Evolutionary conservation across 1,140 invertebrate genomes (phyloP), one percentile per base, ranked within the genome.

Genomic region (Nasonia vitripennis): DNA sequence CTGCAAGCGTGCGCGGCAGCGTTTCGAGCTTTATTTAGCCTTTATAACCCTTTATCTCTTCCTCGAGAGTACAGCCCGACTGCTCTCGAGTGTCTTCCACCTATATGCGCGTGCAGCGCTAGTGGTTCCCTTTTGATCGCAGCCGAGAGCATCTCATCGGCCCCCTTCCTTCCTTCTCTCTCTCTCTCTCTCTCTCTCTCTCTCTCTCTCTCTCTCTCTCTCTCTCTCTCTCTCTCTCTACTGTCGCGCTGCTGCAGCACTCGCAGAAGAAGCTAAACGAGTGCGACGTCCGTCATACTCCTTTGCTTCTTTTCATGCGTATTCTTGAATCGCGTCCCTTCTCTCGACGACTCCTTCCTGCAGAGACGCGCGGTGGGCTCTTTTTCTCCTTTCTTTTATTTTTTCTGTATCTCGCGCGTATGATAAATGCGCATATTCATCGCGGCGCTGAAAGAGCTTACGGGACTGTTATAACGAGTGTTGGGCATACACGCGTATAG

Each of bases 81-180:
- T 45, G 20, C 55, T 7, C 55, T 75, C 37, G 20, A 75, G 41
- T 75, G 73, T 45, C 34, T 37, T 75, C 20, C 31, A 45, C 37
- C 20, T 37, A 51, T 17, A 51, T 14, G 10, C 48, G 2, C 12
- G 12, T 51, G 48, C 3, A 45, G 41, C 9, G 12, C 2, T 51
- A 62, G 55, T 62, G 17, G 55, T 20, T 75, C 73, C 37, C 73
- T 45, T 75, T 75, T 75, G 73, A 75, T 75, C 73, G 37, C 73
- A 31, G 2, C 27, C 2, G 37, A 31, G 73, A 75, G 73, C 37
- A 45, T 75, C 27, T 27, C 73, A 45, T 75, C 73, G 73, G 20
- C 55, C 55, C 55, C 27, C 27, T 27, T 27, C 27, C 55, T 20
- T 45, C 7, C 9, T 45, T 10, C 41, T 1, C 5, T 27, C 6